Percentiles rank a stretch among this genome's conserved stretches.
These are phyloP conservation scores for Acromyrmex echinatior DNA, from an alignment of 1,140 invertebrate species.

Conservation along the genomic window DNA sequence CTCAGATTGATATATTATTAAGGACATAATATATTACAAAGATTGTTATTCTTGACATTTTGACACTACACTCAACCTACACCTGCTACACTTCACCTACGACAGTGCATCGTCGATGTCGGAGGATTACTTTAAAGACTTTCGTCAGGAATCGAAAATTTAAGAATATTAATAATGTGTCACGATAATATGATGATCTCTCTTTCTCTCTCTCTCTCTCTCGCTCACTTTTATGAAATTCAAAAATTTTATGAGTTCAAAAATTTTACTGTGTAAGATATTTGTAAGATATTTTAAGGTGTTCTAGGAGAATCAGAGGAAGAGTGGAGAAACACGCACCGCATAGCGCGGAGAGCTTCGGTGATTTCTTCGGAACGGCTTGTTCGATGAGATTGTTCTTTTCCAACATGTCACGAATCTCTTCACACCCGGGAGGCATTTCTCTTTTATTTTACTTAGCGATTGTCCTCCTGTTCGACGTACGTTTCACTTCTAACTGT, in stretches of 20 bases:
- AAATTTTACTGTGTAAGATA: background rate
- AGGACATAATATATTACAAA: background rate
- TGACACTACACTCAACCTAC: background rate
- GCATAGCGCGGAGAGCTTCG: constrained; percentile 16
- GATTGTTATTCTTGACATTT: background rate
- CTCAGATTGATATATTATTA: background rate
- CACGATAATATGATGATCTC: background rate
- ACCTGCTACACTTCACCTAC: too few relatives aligned
- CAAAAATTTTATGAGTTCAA: background rate
- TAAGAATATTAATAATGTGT: background rate
- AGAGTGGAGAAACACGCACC: constrained; percentile 56
- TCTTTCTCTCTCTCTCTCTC: too few relatives aligned
- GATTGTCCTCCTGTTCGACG: constrained; percentile 44
- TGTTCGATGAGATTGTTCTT: constrained; percentile 55
- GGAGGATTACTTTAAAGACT: background rate
- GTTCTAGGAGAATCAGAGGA: background rate
- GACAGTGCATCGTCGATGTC: background rate
- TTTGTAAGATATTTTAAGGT: background rate
- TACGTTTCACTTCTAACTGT: constrained; percentile 67
- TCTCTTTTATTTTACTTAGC: constrained; percentile 37
- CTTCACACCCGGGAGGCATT: constrained; percentile 67
- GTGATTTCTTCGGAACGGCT: constrained; percentile 47
- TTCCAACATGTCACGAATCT: constrained; percentile 54
- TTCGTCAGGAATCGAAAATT: background rate
- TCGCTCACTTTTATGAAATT: background rate